Conservation (phyloP, 2,888 invertebrate species). For the Ichneumoninae sp. region DNA sequence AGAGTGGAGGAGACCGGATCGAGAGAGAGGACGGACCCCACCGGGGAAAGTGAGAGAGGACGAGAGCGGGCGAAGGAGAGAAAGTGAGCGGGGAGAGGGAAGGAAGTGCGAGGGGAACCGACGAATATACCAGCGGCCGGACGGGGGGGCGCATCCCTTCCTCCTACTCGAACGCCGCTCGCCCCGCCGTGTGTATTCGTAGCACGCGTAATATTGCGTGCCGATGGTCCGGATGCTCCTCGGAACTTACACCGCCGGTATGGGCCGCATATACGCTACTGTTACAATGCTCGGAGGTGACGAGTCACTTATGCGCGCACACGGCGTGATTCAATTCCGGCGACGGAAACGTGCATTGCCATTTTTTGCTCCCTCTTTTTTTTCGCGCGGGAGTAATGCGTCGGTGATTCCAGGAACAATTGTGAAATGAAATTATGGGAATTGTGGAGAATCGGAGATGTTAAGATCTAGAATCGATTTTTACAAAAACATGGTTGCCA, state of each 20-base stretch:
- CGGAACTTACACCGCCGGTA: slow-evolving; percentile 21
- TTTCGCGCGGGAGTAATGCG: background rate
- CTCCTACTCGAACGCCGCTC: slow-evolving; percentile 2
- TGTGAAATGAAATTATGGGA: background rate
- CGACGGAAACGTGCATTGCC: background rate
- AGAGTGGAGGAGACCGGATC: slow-evolving; percentile 58
- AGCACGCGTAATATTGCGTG: slow-evolving; percentile 50
- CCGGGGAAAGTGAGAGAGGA: slow-evolving; percentile 33
- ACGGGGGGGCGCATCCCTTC: slow-evolving; percentile 44
- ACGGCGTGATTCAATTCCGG: slow-evolving; percentile 34
- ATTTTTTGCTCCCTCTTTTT: background rate
- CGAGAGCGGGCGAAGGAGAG: slow-evolving; percentile 30
- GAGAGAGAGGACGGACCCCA: slow-evolving; percentile 33
- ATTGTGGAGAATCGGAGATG: background rate
- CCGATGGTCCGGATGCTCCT: slow-evolving; percentile 50
- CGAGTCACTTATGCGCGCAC: slow-evolving; percentile 50
- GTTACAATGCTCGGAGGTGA: slow-evolving; percentile 16
- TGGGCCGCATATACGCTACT: background rate
- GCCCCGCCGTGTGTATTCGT: slow-evolving; percentile 21
- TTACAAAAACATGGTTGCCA: too few relatives aligned
- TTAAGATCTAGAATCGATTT: background rate
- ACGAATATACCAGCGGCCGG: slow-evolving; percentile 7
- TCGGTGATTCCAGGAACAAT: background rate
- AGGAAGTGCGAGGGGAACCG: slow-evolving; percentile 47
- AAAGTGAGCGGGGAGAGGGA: slow-evolving; percentile 43